Base-by-base conservation (phyloP, 2,113 vertebrate species). In the Agelaius tricolor region DNA sequence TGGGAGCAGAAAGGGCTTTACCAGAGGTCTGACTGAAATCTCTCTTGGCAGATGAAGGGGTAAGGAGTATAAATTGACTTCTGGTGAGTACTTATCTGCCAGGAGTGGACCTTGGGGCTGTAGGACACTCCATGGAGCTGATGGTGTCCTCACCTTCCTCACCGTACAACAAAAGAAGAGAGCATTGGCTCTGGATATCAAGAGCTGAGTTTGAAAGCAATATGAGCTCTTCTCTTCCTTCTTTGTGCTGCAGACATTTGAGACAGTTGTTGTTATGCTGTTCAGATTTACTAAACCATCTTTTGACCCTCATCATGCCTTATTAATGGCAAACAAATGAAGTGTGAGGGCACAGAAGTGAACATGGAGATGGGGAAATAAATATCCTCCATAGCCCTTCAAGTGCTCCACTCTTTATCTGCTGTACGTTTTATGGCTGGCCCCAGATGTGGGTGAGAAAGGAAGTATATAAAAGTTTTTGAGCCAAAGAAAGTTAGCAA, bases 131-230 rank as follows among this genome's bases (percentile, higher is more conserved):
- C 3, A 0, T 5, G 16, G 62, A 39, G 17, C 28, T 58, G 54
- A 27, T 6, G 5, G 22, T 59, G 37, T 14, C 31, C 46, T 86
- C 5, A 1, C 20, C 27, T 14, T 67, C 76, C 41, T 23, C 27
- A 24, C 44, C 3, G 3, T 6, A 16, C 27, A 65, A 15, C 24
- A 41, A 41, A 72, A 52, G 19, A 30, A 44, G 35, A 31, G 35
- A 43, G 5, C 8, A 7, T 44, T 2, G 1, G 3, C 43, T 72
- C 23, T 0, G 0, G 52, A 3, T 63, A 12, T 12, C 37, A 58
- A 81, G 31, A 44, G 62, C 13, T 2, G 10, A 54, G 6, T 57
- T 76, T 28, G 1, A 4, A 83, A 37, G 67, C 14, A 39, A 1
- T 35, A 11, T 6, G 39, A 77, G 9, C 43, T 58, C 43, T 74